Base-by-base conservation (phyloP, 2,113 vertebrate species). In the Psephotus haematonotus region DNA sequence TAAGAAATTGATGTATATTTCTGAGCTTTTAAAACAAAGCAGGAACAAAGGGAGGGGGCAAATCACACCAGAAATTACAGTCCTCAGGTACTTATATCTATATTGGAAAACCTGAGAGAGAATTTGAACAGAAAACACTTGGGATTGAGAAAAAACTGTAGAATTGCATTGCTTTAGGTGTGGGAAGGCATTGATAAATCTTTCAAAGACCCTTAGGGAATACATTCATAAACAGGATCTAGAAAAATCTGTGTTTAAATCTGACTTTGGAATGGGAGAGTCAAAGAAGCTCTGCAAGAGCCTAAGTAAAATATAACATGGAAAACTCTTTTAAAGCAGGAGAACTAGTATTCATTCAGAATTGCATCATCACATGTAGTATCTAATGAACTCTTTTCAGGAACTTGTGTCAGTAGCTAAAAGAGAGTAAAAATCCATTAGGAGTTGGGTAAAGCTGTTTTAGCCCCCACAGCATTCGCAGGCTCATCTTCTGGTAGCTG, bases 1-100 rank as follows among this genome's bases (percentile, higher is more conserved):
- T 78, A 63, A 76, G 57, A 90, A 93, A 89, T 35, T 62, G 81
- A 64, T 86, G 70, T 96, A 78, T 86, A 94, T 93, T 82, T 84
- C 27, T 65, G 47, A 92, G 95, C 28, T 75, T 67, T 76, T 84
- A 69, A 82, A 92, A 70, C n/a, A 24, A 71, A 78, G 11, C 19
- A 90, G 62, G 43, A 78, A 37, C 68, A 75, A 70, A 67, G 5
- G 3, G 6, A 19, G 13, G 13, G 62, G 29, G 17, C 27, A 62
- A 70, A 29, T 50, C 18, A n/a, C 65, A 49, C 67, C 33, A 92
- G 93, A 96, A 96, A 82, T 60, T 67, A 68, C 8, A 7, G 3
- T 44, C 47, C 52, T 60, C 29, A 28, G 89, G 77, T 76, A 64
- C 35, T 84, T 83, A 86, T 80, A 57, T 50, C 53, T 49, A 5